Conservation (phyloP, 2,113 vertebrate genomes). For the Sphaerodactylus townsendi region DNA sequence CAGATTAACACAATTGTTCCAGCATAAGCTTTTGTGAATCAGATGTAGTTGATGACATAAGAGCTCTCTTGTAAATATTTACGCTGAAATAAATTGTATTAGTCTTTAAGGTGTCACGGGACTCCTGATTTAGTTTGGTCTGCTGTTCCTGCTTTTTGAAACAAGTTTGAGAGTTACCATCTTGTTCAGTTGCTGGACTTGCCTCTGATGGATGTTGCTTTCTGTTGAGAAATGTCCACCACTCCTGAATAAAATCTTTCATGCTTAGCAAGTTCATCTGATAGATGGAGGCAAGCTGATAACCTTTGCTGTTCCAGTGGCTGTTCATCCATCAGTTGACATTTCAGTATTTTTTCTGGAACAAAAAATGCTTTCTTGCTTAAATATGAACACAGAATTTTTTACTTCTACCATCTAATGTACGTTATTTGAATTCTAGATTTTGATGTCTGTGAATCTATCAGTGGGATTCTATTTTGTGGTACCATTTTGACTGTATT, state of each 20-base stretch:
- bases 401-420: background rate
- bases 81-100: too few relatives aligned
- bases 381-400: background rate
- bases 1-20: too few relatives aligned
- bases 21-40: too few relatives aligned
- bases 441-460: background rate
- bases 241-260: conserved; percentile 10
- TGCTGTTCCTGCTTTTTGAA: background rate
- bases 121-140: background rate
- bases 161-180: background rate
- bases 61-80: too few relatives aligned
- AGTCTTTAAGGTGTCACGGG: too few relatives aligned
- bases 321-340: conserved; percentile 33
- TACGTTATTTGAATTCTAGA: background rate
- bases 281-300: conserved; percentile 35
- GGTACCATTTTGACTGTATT: too few relatives aligned
- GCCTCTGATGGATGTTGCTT: background rate
- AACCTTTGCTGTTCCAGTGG: conserved; percentile 4
- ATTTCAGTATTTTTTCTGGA: conserved; percentile 7
- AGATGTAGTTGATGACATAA: too few relatives aligned
- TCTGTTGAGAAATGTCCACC: background rate
- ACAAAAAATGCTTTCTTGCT: background rate
- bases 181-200: background rate
- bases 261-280: conserved; percentile 35
- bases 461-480: too few relatives aligned